A percentile compares a stretch with the other conserved stretches of the same genome.
Evolutionary conservation across 2,797 vertebrate species (phyloP).

Genomic region (Triplophysa yarkandensis): DNA sequence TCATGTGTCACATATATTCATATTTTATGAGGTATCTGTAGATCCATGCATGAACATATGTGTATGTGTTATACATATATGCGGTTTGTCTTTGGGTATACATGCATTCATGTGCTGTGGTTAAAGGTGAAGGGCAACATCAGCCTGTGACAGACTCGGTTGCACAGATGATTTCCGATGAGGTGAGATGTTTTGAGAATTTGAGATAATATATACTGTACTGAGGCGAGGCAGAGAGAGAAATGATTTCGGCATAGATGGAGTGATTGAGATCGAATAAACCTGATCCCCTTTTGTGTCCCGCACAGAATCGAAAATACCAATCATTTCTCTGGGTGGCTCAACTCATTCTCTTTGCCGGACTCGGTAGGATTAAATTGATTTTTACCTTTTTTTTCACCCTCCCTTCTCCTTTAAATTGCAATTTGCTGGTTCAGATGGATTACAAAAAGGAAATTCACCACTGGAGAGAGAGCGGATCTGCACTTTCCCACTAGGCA

Average conservation of each 20-base stretch:
- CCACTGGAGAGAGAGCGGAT: constrained; percentile 58
- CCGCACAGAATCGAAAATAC: constrained; percentile 61
- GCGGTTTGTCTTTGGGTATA: neutral
- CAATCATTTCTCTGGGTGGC: constrained; percentile 68
- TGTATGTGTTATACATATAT: neutral
- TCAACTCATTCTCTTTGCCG: constrained; percentile 57
- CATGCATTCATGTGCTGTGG: neutral
- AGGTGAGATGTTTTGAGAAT: constrained; percentile 25
- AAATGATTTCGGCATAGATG: constrained; percentile 31
- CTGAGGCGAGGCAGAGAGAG: constrained; percentile 27
- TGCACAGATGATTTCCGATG: neutral
- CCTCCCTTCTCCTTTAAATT: constrained; percentile 57
- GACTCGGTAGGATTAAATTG: constrained; percentile 68
- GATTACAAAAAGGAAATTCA: constrained; percentile 56
- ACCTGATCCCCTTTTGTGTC: constrained; percentile 47
- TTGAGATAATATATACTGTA: constrained; percentile 40
- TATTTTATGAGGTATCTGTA: neutral
- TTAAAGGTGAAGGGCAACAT: constrained; percentile 1
- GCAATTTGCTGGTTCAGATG: constrained; percentile 48
- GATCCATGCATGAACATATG: neutral
- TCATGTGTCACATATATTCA: too few relatives aligned
- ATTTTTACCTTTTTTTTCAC: constrained; percentile 45
- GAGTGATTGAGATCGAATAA: constrained; percentile 46
- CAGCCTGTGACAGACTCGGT: neutral
- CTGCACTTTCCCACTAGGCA: constrained; percentile 46